Percentiles rank a stretch among this genome's conserved stretches.
Conservation (phyloP, 2,888 invertebrate genomes). For the Nomada fucata region DNA sequence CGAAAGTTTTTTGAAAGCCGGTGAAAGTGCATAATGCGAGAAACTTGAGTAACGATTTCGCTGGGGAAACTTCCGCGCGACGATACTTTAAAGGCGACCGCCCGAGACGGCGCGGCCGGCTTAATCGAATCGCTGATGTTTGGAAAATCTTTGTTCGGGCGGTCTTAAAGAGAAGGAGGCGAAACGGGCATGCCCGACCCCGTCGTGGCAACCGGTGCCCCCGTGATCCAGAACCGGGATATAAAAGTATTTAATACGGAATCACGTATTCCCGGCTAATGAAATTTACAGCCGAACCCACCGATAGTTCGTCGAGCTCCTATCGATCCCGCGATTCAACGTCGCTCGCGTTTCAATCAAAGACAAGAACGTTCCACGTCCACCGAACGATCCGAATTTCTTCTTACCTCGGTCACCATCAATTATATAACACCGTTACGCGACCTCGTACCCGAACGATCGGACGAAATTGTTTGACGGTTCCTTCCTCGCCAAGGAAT, state of each 20-base stretch:
- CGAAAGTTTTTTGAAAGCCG: constrained; percentile 66
- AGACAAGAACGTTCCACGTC: background rate
- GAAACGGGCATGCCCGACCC: constrained; percentile 33
- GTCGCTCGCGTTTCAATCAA: background rate
- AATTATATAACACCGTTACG: constrained; percentile 10
- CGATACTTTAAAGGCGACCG: constrained; percentile 74
- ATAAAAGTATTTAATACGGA: background rate
- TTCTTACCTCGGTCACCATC: constrained; percentile 9
- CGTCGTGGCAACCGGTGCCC: background rate
- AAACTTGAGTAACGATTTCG: constrained; percentile 75
- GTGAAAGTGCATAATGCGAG: constrained; percentile 73
- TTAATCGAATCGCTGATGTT: constrained; percentile 74
- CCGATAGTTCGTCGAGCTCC: background rate
- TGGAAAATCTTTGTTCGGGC: constrained; percentile 72
- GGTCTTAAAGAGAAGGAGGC: constrained; percentile 66
- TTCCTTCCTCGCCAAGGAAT: background rate
- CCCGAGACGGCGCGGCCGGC: constrained; percentile 64
- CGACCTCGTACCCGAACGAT: constrained; percentile 7
- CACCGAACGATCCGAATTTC: background rate
- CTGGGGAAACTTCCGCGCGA: constrained; percentile 69
- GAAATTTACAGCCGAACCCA: background rate
- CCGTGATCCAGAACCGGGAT: too few species aligned
- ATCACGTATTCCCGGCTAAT: background rate
- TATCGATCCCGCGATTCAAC: background rate
- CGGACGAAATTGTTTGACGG: constrained; percentile 12